A percentile compares a stretch with the other conserved stretches of the same genome.
phyloP scores from a whole-genome alignment of 2,888 invertebrate species.

The Megaustenia siamemsis region DNA sequence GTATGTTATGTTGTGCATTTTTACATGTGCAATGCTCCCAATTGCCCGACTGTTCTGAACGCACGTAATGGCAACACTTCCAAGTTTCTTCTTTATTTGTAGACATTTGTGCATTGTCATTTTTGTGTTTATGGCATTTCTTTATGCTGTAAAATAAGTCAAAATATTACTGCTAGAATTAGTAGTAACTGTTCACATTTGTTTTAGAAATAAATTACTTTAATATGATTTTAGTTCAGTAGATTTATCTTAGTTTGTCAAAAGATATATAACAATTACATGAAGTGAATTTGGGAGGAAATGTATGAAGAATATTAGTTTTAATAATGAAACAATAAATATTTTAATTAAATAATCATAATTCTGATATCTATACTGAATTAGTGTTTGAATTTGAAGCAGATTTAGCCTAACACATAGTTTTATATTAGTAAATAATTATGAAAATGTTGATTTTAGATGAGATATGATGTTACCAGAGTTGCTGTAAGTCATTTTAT shows the following conservation, averaged over 20 bases:
- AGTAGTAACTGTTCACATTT: not conserved
- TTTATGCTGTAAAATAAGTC: constrained; percentile 72
- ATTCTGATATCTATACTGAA: no score
- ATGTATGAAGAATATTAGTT: no score
- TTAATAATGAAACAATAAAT: no score
- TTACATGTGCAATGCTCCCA: constrained; percentile 58
- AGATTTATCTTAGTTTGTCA: not conserved
- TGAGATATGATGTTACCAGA: no score
- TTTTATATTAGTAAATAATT: no score
- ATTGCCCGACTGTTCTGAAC: constrained; percentile 48
- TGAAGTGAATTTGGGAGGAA: no score
- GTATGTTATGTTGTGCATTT: constrained; percentile 58
- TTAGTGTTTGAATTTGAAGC: no score
- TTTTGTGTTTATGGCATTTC: constrained; percentile 70
- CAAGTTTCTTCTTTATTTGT: constrained; percentile 51
- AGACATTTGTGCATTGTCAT: constrained; percentile 53
- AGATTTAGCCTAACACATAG: no score
- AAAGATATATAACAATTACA: no score
- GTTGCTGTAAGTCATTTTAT: no score
- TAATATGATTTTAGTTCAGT: not conserved
- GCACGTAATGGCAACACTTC: constrained; percentile 44
- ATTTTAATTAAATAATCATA: no score
- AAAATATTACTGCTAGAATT: constrained; percentile 27
- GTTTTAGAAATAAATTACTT: not conserved
- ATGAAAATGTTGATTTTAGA: no score